Evolutionary conservation across 1,140 invertebrate species (phyloP).

Genomic region (Gonioctena quinquepunctata): DNA sequence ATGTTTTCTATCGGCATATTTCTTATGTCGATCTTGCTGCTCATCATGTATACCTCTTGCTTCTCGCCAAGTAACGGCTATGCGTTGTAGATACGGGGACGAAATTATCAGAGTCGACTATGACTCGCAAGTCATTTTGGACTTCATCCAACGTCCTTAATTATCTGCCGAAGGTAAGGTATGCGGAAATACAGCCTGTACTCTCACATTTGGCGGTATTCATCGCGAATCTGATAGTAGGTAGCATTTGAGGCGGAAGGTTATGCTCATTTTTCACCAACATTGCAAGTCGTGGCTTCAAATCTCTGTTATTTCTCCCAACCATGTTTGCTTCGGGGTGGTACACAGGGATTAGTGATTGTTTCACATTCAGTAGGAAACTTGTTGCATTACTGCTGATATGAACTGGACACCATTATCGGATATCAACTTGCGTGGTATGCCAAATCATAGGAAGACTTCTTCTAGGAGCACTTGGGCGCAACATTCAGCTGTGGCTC

Average conservation of each 20-base stretch:
- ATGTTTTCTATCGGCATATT: not conserved
- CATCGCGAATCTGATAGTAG: too few species aligned
- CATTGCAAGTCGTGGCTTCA: constrained; percentile 50
- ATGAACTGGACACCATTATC: constrained; percentile 55
- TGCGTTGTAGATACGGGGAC: too few species aligned
- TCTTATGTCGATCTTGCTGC: not conserved
- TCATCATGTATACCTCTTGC: too few species aligned
- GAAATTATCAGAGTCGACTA: too few species aligned
- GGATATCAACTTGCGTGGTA: constrained; percentile 44
- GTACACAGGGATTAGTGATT: constrained; percentile 47
- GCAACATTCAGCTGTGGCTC: constrained; percentile 44
- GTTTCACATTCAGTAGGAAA: constrained; percentile 37
- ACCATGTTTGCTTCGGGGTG: constrained; percentile 54
- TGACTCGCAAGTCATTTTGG: too few species aligned
- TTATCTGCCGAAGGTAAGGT: too few species aligned
- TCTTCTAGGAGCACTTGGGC: constrained; percentile 46
- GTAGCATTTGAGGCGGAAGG: too few species aligned
- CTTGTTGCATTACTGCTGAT: constrained; percentile 37
- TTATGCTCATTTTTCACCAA: too few species aligned
- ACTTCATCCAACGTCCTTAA: too few species aligned
- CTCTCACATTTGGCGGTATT: too few species aligned
- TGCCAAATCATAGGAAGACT: constrained; percentile 51
- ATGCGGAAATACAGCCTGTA: too few species aligned
- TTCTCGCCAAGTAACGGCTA: too few species aligned
- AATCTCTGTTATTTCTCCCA: constrained; percentile 55